phyloP scores from a whole-genome alignment of 2,113 vertebrate species.

The Centrocercus urophasianus region DNA sequence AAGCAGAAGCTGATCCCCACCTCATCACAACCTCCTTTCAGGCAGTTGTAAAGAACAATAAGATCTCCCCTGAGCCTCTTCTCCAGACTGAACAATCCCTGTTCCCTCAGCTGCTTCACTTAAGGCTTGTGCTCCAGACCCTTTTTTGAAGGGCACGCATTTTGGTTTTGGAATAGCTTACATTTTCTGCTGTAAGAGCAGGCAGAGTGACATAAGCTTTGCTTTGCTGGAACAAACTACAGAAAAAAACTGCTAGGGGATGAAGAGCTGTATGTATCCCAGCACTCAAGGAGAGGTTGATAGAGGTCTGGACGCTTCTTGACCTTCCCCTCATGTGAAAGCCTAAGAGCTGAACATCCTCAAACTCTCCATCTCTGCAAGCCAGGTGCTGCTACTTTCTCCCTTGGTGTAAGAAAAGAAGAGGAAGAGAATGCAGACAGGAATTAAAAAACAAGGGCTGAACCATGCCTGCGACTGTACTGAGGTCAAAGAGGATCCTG shows the following conservation, averaged over 20 bases:
- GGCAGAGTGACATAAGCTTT: neutral
- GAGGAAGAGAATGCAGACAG: neutral
- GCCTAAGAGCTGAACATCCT: neutral
- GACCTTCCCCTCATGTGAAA: neutral
- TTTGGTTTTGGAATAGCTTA: neutral
- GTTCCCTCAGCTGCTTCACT: no score
- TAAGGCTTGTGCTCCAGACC: no score
- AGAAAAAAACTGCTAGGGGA: neutral
- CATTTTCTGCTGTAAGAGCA: neutral
- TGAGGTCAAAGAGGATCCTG: neutral
- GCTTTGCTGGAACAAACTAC: neutral
- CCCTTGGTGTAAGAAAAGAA: neutral
- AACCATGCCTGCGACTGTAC: neutral
- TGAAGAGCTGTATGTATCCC: neutral
- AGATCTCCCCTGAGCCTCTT: no score
- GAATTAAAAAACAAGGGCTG: neutral
- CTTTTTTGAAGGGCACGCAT: neutral
- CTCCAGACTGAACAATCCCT: no score
- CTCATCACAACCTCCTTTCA: no score
- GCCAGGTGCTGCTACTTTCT: neutral
- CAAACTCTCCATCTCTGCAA: neutral
- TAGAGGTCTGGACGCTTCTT: neutral
- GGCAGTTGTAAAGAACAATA: no score
- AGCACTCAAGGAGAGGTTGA: neutral
- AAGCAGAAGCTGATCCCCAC: no score